Evolutionary conservation across 1,140 invertebrate genomes (phyloP), one percentile per base, ranked within the genome.

Genomic region (Leptinotarsa texana): DNA sequence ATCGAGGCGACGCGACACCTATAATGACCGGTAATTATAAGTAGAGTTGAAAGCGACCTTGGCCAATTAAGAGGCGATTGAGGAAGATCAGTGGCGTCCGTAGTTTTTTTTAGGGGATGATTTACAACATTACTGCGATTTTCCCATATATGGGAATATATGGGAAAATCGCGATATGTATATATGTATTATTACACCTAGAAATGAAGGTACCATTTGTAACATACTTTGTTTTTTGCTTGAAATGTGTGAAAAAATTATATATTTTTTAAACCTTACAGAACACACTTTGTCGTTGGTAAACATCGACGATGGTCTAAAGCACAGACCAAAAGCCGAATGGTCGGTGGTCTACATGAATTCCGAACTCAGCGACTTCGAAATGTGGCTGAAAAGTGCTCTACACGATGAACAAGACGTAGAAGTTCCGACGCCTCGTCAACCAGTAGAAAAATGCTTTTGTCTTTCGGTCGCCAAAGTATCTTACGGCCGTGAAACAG

Each of bases 271-370:
- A 17, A 73, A 76, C 57, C 70, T 81, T 81, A 73, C 77, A 87
- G 94, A 96, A 77, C 94, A 97, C 83, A 91, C 90, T 69, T 87
- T 98, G 61, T 87, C 91, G 0, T 87, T 98, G 2, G 90, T 92
- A 67, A 90, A 93, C 1, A 88, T 94, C 1, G 90, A 92, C 62
- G 97, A 98, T 86, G 94, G 93, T 0, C 85, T 99, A 13, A 91
- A 93, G 73, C 95, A 97, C 71, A 88, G 97, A 17, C 93, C 95
- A 0, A 89, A 93, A 74, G 93, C 96, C 0, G 92, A 94, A 80
- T 99, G 97, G 97, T 93, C 94, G 6, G 92, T 97, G 0, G 89
- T 94, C 15, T 97, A 98, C 80, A 94, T 98, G 88, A 98, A 96
- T 84, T 96, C 95, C 84, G 94, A 98, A 83, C 87, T 98, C 0